Conservation (phyloP, 2,797 vertebrate genomes). For the Anabacerthia variegaticeps region DNA sequence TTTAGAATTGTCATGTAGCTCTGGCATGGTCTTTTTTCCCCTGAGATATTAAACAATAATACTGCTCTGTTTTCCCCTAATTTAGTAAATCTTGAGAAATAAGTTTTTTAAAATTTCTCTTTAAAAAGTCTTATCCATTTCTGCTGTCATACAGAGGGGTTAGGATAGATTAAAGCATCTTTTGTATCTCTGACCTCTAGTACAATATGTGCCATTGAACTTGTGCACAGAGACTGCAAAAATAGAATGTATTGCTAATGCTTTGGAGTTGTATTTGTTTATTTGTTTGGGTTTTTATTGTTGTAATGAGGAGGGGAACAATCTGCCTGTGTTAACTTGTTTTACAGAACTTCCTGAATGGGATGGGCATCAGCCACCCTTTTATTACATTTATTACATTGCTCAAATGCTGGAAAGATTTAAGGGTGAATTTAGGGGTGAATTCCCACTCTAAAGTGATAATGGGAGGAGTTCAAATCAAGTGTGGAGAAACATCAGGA, state of each 20-base stretch:
- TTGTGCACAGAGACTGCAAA: background rate
- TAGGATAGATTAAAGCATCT: background rate
- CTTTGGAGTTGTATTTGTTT: background rate
- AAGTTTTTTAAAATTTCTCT: background rate
- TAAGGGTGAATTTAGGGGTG: background rate
- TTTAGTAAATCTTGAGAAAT: background rate
- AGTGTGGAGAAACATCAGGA: background rate
- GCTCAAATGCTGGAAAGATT: background rate
- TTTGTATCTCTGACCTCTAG: background rate
- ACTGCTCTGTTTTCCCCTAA: background rate
- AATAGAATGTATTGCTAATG: background rate
- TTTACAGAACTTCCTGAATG: background rate
- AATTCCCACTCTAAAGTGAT: background rate
- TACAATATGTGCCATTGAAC: background rate
- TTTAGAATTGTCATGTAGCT: background rate
- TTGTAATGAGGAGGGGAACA: background rate
- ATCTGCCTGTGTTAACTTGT: background rate
- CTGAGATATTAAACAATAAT: background rate
- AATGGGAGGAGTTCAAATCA: background rate
- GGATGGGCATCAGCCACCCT: background rate
- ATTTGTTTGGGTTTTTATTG: background rate
- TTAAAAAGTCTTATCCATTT: background rate
- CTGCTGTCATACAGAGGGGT: accelerated
- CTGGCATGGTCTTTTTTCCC: background rate
- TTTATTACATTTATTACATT: background rate